phyloP scores from a whole-genome alignment of 2,113 vertebrate species.

The Nothoprocta pentlandii region DNA sequence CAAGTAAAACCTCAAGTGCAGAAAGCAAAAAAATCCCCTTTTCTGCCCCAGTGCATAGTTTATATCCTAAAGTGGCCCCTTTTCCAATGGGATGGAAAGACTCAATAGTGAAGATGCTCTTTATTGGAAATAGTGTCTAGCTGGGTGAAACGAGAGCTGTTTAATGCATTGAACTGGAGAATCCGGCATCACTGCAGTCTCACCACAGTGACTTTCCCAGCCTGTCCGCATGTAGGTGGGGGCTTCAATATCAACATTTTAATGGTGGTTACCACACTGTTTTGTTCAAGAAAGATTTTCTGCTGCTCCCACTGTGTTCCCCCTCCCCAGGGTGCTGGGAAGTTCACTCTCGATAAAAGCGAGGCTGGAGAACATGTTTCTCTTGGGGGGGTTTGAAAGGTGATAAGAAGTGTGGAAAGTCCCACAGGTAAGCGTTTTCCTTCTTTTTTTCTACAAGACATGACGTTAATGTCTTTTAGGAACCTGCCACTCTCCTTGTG shows the following conservation, averaged over 20 bases:
- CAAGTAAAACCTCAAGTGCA: not conserved
- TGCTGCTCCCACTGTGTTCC: not conserved
- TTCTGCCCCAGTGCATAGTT: not conserved
- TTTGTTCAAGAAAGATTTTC: slow-evolving; percentile 4
- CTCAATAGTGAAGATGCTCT: not conserved
- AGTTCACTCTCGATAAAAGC: slow-evolving; percentile 6
- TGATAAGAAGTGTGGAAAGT: slow-evolving; percentile 51
- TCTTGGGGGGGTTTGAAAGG: slow-evolving; percentile 6
- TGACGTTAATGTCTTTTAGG: not conserved
- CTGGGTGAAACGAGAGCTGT: not conserved
- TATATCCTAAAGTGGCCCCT: not conserved
- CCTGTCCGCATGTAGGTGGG: not conserved
- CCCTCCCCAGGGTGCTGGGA: not conserved
- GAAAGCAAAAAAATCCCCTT: not conserved
- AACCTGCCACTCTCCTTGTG: not conserved
- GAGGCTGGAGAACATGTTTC: not conserved
- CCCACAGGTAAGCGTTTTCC: slow-evolving; percentile 56
- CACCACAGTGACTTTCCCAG: not conserved
- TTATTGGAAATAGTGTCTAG: not conserved
- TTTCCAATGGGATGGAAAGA: not conserved
- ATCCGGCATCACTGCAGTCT: not conserved
- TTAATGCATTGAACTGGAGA: not conserved
- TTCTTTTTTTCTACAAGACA: slow-evolving; percentile 59
- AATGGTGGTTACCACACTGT: not conserved
- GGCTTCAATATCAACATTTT: not conserved